Base-by-base conservation (phyloP, 1,140 invertebrate species). In the Stegodyphus mimosarum region DNA sequence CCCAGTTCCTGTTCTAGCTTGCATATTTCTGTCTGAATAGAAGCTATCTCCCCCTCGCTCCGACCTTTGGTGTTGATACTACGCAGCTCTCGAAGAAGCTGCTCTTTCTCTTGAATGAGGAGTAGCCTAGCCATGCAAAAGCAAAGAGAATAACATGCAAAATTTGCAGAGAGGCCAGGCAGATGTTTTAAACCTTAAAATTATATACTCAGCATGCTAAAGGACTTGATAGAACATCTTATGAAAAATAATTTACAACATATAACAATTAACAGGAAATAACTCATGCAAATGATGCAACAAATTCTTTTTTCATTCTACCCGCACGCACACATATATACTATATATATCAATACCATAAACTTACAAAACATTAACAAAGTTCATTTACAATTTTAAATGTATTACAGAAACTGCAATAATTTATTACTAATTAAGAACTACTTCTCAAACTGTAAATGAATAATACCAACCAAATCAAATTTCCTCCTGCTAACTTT, bases 31-130 rank as follows among this genome's bases (percentile, higher is more conserved):
- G 93, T 91, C 88, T 96, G 94, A 80, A 98, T 96, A 70, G 95
- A 94, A 75, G 92, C 92, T 93, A 97, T 96, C 90, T 98, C 96
- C 87, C 95, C 94, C 86, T 95, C 93, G 72, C 94, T 95, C 86
- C 96, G 93, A 10, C 95, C 95, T 86, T 95, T 94, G 0, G 95
- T 94, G 18, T 95, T 96, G 88, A 98, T 97, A 89, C 96, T 96
- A 73, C 96, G 91, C 6, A 98, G 89, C 89, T 99, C 97, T 87
- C 96, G 91, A 51, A 99, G 90, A 33, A 98, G 90, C 89, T 98
- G 97, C 90, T 99, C 97, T 90, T 99, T 99, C 89, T 98, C 96
- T 90, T 95, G 95, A 90, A 98, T 97, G 1, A 99, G 91, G 64
- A 99, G 90, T 52, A 99, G 92, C 83, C 96, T 92, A 88, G 73